A percentile compares a stretch with the other conserved stretches of the same genome.
phyloP scores from a whole-genome alignment of 1,140 invertebrate genomes.

The Lysiphlebus fabarum region DNA sequence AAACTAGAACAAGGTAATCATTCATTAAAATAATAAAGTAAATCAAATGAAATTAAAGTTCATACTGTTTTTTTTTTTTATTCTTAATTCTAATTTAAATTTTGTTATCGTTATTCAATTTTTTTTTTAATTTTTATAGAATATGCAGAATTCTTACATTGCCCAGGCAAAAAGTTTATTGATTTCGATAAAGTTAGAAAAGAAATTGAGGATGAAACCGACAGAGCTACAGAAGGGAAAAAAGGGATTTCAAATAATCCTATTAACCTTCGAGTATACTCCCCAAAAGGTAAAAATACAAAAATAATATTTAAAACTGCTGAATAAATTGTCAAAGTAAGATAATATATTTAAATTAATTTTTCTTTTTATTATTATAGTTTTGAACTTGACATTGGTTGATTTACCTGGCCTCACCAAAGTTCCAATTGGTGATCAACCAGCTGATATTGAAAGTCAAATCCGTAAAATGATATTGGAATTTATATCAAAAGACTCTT shows the following conservation, averaged over 20 bases:
- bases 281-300: constrained; percentile 68
- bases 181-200: constrained; percentile 94
- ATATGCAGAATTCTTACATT: constrained; percentile 97
- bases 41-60: not conserved
- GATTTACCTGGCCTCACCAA: constrained; percentile 96
- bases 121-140: constrained; percentile 62
- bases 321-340: no score
- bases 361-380: constrained; percentile 37
- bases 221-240: constrained; percentile 92
- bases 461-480: constrained; percentile 93
- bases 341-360: no score
- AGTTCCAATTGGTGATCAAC: constrained; percentile 94
- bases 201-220: constrained; percentile 98
- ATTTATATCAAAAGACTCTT: constrained; percentile 90
- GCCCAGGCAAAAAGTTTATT: constrained; percentile 94
- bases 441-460: constrained; percentile 87
- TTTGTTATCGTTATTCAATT: constrained; percentile 30
- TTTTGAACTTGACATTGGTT: constrained; percentile 91
- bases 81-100: constrained; percentile 31
- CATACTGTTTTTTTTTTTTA: not conserved
- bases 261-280: constrained; percentile 97
- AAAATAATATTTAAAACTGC: no score
- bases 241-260: constrained; percentile 98
- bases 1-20: constrained; percentile 7
- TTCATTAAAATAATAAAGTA: not conserved